These are phyloP conservation scores for Oplegnathus fasciatus DNA, from an alignment of 2,113 vertebrate species.

Conservation along the genomic window DNA sequence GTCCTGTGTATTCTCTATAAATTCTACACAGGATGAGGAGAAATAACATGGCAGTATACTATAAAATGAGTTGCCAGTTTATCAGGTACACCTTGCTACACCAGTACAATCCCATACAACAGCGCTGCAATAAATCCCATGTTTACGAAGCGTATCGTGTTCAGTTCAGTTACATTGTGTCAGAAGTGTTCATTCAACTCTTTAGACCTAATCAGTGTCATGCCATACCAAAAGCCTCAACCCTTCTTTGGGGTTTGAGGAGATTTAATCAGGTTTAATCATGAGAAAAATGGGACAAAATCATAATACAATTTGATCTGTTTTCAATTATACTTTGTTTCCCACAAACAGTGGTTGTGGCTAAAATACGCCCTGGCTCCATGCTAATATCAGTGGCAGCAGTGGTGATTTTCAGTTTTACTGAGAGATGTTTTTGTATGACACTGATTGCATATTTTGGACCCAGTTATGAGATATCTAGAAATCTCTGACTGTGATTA, in stretches of 20 bases:
- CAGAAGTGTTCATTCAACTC: not conserved
- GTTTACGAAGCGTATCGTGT: not conserved
- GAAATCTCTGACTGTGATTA: conserved; percentile 24
- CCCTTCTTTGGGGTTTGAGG: not conserved
- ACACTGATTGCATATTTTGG: not conserved
- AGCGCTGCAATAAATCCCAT: not conserved
- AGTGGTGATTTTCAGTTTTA: not conserved
- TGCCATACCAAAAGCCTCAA: not conserved
- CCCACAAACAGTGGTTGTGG: not conserved
- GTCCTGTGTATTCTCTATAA: too few relatives aligned
- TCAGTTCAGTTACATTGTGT: not conserved
- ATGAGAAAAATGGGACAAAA: not conserved
- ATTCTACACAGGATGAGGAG: not conserved
- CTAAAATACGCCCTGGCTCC: not conserved
- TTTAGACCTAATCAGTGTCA: not conserved
- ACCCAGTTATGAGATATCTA: not conserved
- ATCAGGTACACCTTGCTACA: not conserved
- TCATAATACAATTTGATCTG: not conserved
- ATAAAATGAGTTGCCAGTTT: not conserved
- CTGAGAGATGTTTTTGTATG: not conserved
- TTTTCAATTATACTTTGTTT: not conserved
- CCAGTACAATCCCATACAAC: not conserved
- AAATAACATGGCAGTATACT: not conserved
- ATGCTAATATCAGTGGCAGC: not conserved
- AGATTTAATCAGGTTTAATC: not conserved